Conservation (phyloP, 2,113 vertebrate genomes). For the Gobio gobio region DNA sequence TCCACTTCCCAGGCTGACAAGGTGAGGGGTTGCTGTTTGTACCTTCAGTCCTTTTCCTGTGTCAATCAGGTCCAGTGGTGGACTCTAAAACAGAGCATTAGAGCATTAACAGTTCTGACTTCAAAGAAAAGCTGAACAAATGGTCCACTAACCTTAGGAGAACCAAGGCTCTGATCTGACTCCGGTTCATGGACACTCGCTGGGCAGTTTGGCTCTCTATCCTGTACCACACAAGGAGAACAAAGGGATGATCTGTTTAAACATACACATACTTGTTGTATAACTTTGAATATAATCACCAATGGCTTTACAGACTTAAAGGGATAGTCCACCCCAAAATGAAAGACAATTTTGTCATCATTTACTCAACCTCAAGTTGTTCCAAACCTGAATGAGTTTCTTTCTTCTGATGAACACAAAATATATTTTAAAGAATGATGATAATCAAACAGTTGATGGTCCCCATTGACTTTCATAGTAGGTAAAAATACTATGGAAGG, state of each 20-base stretch:
- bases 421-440: no score
- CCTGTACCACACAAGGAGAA: conserved; percentile 60
- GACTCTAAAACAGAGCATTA: conserved; percentile 39
- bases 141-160: conserved; percentile 64
- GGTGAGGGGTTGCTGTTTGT: conserved; percentile 77
- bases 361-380: no score
- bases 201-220: conserved; percentile 63
- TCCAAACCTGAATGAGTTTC: no score
- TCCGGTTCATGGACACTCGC: conserved; percentile 72
- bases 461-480: no score
- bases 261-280: conserved; percentile 3
- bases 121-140: neutral
- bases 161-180: conserved; percentile 70
- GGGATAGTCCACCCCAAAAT: no score
- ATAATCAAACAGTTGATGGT: no score
- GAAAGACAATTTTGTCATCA: no score
- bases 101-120: neutral
- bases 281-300: neutral
- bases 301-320: neutral
- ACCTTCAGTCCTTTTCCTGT: conserved; percentile 80
- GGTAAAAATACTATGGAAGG: no score
- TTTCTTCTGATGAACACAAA: no score
- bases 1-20: conserved; percentile 82
- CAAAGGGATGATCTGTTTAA: neutral
- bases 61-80: conserved; percentile 77